A percentile compares a stretch with the other conserved stretches of the same genome.
These are phyloP conservation scores for Euproctis similis DNA, from an alignment of 2,888 invertebrate species.

Conservation along the genomic window DNA sequence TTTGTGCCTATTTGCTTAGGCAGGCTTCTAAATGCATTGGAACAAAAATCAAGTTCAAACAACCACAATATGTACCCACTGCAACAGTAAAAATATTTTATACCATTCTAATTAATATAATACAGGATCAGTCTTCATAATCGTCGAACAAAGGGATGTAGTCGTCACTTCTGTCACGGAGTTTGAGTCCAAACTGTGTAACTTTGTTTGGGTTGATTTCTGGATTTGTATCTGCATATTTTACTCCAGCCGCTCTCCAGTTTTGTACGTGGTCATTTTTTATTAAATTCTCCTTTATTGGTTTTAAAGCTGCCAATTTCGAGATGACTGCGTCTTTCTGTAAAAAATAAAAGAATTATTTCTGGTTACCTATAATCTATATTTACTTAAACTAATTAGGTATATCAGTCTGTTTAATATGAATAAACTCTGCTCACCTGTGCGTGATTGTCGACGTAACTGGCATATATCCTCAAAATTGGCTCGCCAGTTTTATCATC, in stretches of 20 bases:
- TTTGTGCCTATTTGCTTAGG: too few relatives aligned
- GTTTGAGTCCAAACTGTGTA: slow-evolving; percentile 54
- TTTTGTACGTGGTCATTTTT: slow-evolving; percentile 7
- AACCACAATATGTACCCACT: too few relatives aligned
- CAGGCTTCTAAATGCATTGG: too few relatives aligned
- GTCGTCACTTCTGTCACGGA: slow-evolving; percentile 54
- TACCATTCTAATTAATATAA: too few relatives aligned
- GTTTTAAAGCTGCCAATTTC: slow-evolving; percentile 34
- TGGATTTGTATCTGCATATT: slow-evolving; percentile 39
- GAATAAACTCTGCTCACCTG: slow-evolving; percentile 39
- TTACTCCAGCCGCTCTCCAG: slow-evolving; percentile 41
- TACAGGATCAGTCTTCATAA: slow-evolving; percentile 42
- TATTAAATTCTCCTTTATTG: background rate
- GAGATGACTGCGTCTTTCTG: slow-evolving; percentile 53
- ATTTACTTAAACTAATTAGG: background rate
- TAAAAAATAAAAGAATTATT: slow-evolving; percentile 16
- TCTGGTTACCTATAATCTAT: background rate
- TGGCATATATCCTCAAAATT: slow-evolving; percentile 74
- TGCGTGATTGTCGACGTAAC: slow-evolving; percentile 49
- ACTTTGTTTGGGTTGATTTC: slow-evolving; percentile 44
- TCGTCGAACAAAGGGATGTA: slow-evolving; percentile 59
- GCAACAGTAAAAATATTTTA: too few relatives aligned
- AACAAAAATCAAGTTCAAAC: too few relatives aligned
- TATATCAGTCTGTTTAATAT: too few relatives aligned
- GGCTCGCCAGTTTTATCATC: slow-evolving; percentile 66